Percentiles rank a stretch among this genome's conserved stretches.
These are phyloP conservation scores for Xestia sexstrigata DNA, from an alignment of 2,888 invertebrate species.

Conservation along the genomic window DNA sequence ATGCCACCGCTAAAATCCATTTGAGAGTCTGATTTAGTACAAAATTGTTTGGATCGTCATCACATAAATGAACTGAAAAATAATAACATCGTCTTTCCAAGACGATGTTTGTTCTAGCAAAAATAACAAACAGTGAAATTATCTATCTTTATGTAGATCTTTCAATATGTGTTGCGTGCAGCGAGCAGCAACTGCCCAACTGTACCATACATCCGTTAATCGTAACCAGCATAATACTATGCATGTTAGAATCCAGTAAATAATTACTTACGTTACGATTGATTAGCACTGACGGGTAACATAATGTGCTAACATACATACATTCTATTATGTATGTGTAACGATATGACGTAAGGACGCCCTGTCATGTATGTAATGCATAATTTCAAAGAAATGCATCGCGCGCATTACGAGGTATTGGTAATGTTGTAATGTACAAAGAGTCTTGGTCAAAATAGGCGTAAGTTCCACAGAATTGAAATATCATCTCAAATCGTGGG, in stretches of 20 bases:
- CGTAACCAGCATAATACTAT: slow-evolving; percentile 5
- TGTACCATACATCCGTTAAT: slow-evolving; percentile 2
- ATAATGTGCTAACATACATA: slow-evolving; percentile 20
- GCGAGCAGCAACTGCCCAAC: background rate
- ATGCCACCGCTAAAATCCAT: background rate
- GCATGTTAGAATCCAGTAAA: slow-evolving; percentile 33
- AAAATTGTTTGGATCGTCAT: too few species aligned
- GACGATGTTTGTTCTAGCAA: background rate
- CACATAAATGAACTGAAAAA: too few species aligned
- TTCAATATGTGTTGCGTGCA: background rate
- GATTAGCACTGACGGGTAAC: slow-evolving; percentile 40
- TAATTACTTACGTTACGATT: slow-evolving; percentile 19
- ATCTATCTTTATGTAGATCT: background rate
- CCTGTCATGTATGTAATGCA: slow-evolving; percentile 2
- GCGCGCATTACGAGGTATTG: slow-evolving; percentile 12
- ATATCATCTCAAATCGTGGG: background rate
- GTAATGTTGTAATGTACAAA: background rate
- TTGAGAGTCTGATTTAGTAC: background rate
- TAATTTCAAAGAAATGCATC: slow-evolving; percentile 26
- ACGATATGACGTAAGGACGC: slow-evolving; percentile 42
- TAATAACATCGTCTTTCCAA: too few species aligned
- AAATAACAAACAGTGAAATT: background rate
- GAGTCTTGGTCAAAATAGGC: background rate
- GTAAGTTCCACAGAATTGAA: background rate
- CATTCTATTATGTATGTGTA: slow-evolving; percentile 11